Conservation (phyloP, 2,888 invertebrate genomes). For the Carabus problematicus region DNA sequence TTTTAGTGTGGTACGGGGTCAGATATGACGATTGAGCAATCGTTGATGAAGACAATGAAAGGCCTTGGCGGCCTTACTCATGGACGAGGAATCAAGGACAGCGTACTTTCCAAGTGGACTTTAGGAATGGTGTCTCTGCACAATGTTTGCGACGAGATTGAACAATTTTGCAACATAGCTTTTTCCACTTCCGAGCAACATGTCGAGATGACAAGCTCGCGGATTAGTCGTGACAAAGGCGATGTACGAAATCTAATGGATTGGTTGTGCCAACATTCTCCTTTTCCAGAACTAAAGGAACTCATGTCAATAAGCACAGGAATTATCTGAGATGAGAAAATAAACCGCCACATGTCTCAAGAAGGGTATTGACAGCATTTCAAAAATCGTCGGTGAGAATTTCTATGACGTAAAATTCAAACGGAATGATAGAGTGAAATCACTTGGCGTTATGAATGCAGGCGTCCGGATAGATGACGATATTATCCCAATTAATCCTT, state of each 20-base stretch:
- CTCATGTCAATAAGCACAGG: constrained; percentile 45
- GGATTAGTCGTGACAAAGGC: constrained; percentile 44
- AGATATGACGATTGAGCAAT: constrained; percentile 53
- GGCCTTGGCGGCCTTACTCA: constrained; percentile 49
- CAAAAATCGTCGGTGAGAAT: constrained; percentile 39
- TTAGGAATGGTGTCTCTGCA: constrained; percentile 44
- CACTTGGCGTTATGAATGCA: constrained; percentile 36
- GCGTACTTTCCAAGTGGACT: constrained; percentile 46
- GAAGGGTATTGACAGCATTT: constrained; percentile 38
- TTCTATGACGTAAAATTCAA: constrained; percentile 44
- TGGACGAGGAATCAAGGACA: constrained; percentile 47
- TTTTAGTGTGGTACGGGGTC: constrained; percentile 48
- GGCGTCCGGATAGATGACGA: constrained; percentile 38
- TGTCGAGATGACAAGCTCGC: constrained; percentile 47
- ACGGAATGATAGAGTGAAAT: constrained; percentile 39
- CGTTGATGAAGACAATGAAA: constrained; percentile 51
- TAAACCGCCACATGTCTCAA: constrained; percentile 45
- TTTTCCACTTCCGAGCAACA: constrained; percentile 49
- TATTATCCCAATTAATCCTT: constrained; percentile 43
- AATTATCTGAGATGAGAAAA: constrained; percentile 43
- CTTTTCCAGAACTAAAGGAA: constrained; percentile 44
- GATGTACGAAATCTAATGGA: constrained; percentile 45
- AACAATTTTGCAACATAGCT: constrained; percentile 46
- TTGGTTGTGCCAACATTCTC: constrained; percentile 45
- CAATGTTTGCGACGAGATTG: constrained; percentile 46